Base-by-base conservation (phyloP, 2,113 vertebrate genomes). In the Rhadina sibilatrix region DNA sequence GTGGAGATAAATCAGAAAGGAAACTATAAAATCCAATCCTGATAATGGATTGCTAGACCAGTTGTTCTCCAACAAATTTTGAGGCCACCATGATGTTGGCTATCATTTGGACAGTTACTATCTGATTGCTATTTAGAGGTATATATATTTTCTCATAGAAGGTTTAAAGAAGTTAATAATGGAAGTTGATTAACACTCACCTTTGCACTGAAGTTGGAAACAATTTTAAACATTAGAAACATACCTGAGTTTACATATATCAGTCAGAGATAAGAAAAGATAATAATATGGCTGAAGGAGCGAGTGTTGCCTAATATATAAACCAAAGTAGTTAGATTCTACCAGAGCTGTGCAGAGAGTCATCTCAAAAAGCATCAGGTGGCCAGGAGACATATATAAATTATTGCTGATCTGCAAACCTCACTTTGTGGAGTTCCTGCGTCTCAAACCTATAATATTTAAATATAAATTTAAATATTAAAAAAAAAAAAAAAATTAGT, bases 231-330 rank as follows among this genome's bases (percentile, higher is more conserved):
- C 35, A 7, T 65, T 74, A 40, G 22, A 24, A 91, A 60, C 5
- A 44, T 52, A 83, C 23, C 31, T 35, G 21, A 68, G 22, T 40
- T 76, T 33, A 20, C 10, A 13, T 74, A 12, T 33, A 50, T 66
- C 12, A 27, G 25, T 82, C 35, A 71, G 81, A 81, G 20, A 46
- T 24, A 74, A 89, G n/a, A 77, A 18, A 86, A 74, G 14, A 22
- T 25, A 66, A 40, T 57, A 66, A 50, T 25, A 38, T 6, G 23
- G 18, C 10, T 64, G 21, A 85, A 40, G 53, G 68, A 88, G 27
- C 0, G 0, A 1, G 3, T 79, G 17, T 64, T 75, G 30, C 11
- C n/a, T 79, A 54, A n/a, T 52, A 19, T 2, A 5, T 37, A 76
- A 70, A 37, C 6, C 11, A 24, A 49, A 82, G 7, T 46, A 83